phyloP scores from a whole-genome alignment of 2,888 invertebrate genomes.

The Ectemnius continuus region DNA sequence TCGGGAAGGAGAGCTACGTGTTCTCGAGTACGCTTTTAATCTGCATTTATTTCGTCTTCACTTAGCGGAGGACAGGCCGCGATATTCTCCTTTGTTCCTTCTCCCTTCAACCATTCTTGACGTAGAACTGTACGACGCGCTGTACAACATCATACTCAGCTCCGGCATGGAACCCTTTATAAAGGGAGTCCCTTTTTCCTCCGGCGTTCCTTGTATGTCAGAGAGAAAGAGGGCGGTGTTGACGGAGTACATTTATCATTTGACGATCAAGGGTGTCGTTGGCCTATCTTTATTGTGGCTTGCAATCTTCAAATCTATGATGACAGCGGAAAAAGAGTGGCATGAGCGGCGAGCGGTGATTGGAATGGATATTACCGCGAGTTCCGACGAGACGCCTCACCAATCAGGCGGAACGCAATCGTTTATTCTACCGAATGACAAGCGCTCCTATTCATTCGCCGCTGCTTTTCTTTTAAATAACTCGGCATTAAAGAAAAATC shows the following conservation, averaged over 20 bases:
- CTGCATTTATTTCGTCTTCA: constrained; percentile 50
- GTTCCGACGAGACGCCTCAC: constrained; percentile 66
- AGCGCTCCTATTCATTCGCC: constrained; percentile 56
- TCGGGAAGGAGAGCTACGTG: constrained; percentile 21
- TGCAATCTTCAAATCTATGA: constrained; percentile 39
- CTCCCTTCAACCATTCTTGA: neutral
- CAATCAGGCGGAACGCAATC: constrained; percentile 70
- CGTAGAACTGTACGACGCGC: constrained; percentile 21
- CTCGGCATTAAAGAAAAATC: constrained; percentile 55
- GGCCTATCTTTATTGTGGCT: too few species aligned
- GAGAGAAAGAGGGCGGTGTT: too few species aligned
- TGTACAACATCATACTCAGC: too few species aligned
- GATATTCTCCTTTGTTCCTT: constrained; percentile 25
- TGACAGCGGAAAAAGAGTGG: constrained; percentile 49
- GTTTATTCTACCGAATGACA: constrained; percentile 70
- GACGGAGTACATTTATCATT: too few species aligned
- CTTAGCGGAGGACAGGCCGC: constrained; percentile 50
- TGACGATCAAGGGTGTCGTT: too few species aligned
- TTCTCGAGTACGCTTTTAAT: constrained; percentile 69
- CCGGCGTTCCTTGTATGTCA: too few species aligned
- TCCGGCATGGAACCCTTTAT: too few species aligned
- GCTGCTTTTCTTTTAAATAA: constrained; percentile 48
- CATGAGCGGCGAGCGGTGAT: constrained; percentile 59
- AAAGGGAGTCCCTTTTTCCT: too few species aligned
- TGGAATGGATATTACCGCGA: constrained; percentile 68